Percentiles rank a stretch among this genome's conserved stretches.
Conservation (phyloP, 1,140 invertebrate genomes). For the Riptortus pedestris region DNA sequence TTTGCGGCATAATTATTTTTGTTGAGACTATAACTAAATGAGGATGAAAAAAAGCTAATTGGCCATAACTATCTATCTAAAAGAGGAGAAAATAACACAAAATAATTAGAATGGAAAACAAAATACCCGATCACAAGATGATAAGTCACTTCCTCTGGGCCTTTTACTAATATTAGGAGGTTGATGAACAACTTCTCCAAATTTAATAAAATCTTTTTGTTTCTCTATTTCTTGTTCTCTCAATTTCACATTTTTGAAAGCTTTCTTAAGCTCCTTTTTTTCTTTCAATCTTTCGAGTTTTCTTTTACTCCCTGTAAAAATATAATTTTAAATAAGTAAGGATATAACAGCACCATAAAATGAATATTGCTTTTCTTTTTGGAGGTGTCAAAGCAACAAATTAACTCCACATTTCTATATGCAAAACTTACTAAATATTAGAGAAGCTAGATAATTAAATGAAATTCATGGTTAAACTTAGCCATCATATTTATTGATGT, state of each 20-base stretch:
- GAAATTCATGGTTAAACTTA: no score
- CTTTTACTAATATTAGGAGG: conserved; percentile 45
- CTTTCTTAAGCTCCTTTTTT: conserved; percentile 39
- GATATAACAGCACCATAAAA: no score
- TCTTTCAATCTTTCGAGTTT: conserved; percentile 20
- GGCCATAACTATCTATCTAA: not conserved
- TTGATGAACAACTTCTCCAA: conserved; percentile 55
- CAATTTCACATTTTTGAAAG: conserved; percentile 33
- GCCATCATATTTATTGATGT: no score
- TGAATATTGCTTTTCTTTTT: no score
- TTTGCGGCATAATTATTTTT: no score
- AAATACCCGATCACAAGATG: not conserved
- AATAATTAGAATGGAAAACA: not conserved
- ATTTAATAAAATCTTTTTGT: conserved; percentile 48
- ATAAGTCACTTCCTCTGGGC: conserved; percentile 38
- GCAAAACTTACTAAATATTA: no score
- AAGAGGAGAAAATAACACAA: not conserved
- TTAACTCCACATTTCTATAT: no score
- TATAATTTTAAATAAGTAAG: not conserved
- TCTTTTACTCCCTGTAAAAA: not conserved
- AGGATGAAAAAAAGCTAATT: not conserved
- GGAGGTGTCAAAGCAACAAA: no score
- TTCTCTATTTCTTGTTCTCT: conserved; percentile 31
- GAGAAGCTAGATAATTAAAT: no score
- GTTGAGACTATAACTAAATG: not conserved